Conservation (phyloP, 1,140 invertebrate genomes). For the Zaprionus ornatus region DNA sequence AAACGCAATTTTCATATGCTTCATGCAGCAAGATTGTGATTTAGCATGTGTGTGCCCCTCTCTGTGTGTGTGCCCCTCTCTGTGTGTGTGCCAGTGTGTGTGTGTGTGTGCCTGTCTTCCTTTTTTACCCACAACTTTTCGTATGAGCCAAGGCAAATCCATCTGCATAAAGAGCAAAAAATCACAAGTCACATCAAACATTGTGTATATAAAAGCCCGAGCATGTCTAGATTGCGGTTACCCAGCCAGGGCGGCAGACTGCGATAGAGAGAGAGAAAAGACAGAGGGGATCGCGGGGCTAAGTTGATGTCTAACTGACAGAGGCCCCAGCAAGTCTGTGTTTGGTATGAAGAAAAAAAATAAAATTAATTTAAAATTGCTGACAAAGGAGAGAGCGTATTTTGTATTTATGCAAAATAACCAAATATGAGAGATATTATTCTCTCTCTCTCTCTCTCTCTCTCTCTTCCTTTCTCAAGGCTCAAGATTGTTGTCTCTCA, state of each 20-base stretch:
- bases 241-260: slow-evolving; percentile 1
- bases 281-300: not conserved
- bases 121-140: slow-evolving; percentile 34
- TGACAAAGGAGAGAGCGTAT: slow-evolving; percentile 59
- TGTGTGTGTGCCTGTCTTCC: slow-evolving; percentile 7
- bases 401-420: slow-evolving; percentile 68
- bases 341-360: slow-evolving; percentile 14
- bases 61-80: slow-evolving; percentile 17
- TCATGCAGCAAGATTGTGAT: slow-evolving; percentile 56
- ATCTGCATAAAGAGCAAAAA: slow-evolving; percentile 63
- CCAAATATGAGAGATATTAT: slow-evolving; percentile 45
- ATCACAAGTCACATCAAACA: slow-evolving; percentile 65
- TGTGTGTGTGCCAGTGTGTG: slow-evolving; percentile 11
- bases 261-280: not conserved
- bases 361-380: slow-evolving; percentile 77
- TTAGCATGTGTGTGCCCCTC: slow-evolving; percentile 41
- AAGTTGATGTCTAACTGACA: slow-evolving; percentile 30
- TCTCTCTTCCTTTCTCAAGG: too few species aligned
- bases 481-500: slow-evolving; percentile 21
- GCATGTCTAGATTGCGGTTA: slow-evolving; percentile 65
- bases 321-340: slow-evolving; percentile 10
- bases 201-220: slow-evolving; percentile 46
- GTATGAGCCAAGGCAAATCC: slow-evolving; percentile 46
- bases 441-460: too few species aligned
- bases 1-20: slow-evolving; percentile 71